phyloP scores from a whole-genome alignment of 2,797 vertebrate species.

The Coccyzus lansbergi region DNA sequence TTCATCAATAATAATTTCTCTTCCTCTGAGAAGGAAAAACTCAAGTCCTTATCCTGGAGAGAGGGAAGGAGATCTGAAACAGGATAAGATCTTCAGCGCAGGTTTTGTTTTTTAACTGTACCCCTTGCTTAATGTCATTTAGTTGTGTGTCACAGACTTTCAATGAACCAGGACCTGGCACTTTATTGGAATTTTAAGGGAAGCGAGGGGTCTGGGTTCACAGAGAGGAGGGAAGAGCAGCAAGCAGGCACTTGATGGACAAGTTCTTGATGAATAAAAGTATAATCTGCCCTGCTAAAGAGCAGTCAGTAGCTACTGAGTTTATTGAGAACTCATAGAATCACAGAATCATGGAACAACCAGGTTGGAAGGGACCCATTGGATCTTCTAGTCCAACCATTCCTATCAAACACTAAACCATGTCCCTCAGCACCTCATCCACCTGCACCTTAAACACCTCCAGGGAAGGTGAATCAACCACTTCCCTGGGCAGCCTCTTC shows the following conservation, averaged over 20 bases:
- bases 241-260: neutral
- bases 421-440: no score
- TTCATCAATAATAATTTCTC: neutral
- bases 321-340: neutral
- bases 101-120: neutral
- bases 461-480: no score
- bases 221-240: neutral
- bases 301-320: neutral
- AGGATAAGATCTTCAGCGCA: neutral
- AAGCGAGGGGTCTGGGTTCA: neutral
- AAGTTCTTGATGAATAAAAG: neutral
- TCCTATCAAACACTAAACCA: no score
- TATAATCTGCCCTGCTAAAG: neutral
- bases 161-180: fast-evolving
- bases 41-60: neutral
- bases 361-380: no score
- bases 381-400: no score
- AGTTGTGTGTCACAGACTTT: neutral
- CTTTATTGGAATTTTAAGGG: neutral
- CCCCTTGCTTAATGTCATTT: neutral
- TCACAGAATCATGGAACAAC: no score
- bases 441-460: no score
- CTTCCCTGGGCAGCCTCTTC: no score
- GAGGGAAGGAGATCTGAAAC: neutral
- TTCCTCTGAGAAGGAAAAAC: neutral